Percentiles rank a stretch among this genome's conserved stretches.
Conservation (phyloP, 2,888 invertebrate species). For the Cephalotes varians region DNA sequence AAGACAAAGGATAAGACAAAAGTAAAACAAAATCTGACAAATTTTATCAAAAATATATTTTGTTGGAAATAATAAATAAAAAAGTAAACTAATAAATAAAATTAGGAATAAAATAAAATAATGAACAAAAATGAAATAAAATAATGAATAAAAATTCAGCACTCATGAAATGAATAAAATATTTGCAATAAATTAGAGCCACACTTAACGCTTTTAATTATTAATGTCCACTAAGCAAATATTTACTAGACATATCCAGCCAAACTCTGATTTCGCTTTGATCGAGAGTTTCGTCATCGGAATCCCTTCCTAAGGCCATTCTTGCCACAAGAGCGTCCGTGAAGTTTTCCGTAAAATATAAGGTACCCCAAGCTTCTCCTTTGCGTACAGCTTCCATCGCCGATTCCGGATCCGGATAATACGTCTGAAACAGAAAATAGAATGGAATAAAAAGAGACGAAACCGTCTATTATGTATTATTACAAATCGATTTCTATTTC, state of each 20-base stretch:
- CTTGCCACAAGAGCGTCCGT: constrained; percentile 94
- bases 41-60: neutral
- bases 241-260: constrained; percentile 96
- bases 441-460: neutral
- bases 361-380: constrained; percentile 95
- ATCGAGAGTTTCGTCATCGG: constrained; percentile 94
- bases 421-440: constrained; percentile 82
- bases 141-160: neutral
- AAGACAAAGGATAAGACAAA: too few species aligned
- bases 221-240: neutral
- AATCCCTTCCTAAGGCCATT: constrained; percentile 92
- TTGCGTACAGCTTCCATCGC: constrained; percentile 91
- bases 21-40: neutral
- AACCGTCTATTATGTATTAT: neutral
- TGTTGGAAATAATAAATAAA: neutral
- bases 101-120: too few species aligned
- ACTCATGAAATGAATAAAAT: neutral
- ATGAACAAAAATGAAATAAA: too few species aligned
- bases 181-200: neutral
- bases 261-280: constrained; percentile 95
- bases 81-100: neutral
- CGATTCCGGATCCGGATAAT: constrained; percentile 89
- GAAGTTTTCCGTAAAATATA: constrained; percentile 96
- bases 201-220: neutral
- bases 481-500: neutral